Conservation (phyloP, 2,113 vertebrate species). For the Caranx ignobilis region DNA sequence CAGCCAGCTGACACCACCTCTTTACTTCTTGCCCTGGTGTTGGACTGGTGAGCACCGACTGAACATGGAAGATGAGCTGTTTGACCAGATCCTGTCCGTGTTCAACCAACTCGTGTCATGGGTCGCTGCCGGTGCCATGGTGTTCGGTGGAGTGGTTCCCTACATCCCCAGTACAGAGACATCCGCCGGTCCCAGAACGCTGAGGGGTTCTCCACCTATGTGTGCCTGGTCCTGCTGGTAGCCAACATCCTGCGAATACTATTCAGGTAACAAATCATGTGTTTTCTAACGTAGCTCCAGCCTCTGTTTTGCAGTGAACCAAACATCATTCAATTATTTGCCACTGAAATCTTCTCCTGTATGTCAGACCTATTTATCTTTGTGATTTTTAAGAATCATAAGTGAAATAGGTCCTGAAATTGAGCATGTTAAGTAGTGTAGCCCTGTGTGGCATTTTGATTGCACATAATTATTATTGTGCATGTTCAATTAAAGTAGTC, state of each 20-base stretch:
- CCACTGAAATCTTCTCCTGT: not conserved
- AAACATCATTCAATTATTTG: not conserved
- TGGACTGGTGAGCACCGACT: not conserved
- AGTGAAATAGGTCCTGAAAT: not conserved
- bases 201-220: slow-evolving; percentile 95
- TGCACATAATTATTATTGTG: not conserved
- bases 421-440: not conserved
- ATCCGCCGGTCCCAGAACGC: slow-evolving; percentile 93
- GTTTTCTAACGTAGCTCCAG: not conserved
- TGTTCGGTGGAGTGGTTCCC: slow-evolving; percentile 95
- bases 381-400: not conserved
- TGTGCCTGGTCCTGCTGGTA: slow-evolving; percentile 93
- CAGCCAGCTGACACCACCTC: not conserved
- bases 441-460: not conserved
- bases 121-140: slow-evolving; percentile 92
- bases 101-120: slow-evolving; percentile 87
- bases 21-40: not conserved
- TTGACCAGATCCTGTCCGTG: slow-evolving; percentile 86
- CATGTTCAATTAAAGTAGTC: not conserved
- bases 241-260: slow-evolving; percentile 96
- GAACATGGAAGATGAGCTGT: slow-evolving; percentile 88
- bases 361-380: not conserved
- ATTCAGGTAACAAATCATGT: slow-evolving; percentile 86
- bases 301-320: not conserved
- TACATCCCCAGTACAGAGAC: slow-evolving; percentile 96